Percentiles rank a stretch among this genome's conserved stretches.
Evolutionary conservation across 1,140 invertebrate species (phyloP).

Genomic region (Tetragnatha versicolor): DNA sequence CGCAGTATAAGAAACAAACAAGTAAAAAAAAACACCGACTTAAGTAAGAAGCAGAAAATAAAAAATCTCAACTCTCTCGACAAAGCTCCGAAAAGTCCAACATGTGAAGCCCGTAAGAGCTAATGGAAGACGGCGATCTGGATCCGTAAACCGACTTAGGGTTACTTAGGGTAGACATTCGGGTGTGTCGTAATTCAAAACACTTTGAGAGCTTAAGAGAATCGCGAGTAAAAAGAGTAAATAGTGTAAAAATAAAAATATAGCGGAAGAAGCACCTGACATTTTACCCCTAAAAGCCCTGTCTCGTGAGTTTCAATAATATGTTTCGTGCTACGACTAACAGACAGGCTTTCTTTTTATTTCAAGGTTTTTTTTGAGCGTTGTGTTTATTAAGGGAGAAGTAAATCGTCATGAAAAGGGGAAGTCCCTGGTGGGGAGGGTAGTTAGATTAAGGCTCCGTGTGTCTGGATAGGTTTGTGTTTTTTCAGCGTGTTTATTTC

Average conservation of each 20-base stretch:
- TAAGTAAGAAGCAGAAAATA: slow-evolving; percentile 6
- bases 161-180: slow-evolving; percentile 47
- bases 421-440: no score
- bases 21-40: slow-evolving; percentile 9
- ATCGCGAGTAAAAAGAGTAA: slow-evolving; percentile 15
- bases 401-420: no score
- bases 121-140: slow-evolving; percentile 48
- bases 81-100: neutral
- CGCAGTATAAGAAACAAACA: slow-evolving; percentile 7
- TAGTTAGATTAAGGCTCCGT: no score
- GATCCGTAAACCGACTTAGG: slow-evolving; percentile 42
- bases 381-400: no score
- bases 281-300: slow-evolving; percentile 22
- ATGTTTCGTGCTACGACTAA: neutral
- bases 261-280: slow-evolving; percentile 18
- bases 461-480: no score
- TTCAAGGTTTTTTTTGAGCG: no score
- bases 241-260: slow-evolving; percentile 8
- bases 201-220: slow-evolving; percentile 26
- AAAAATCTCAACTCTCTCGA: neutral
- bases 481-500: no score
- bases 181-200: slow-evolving; percentile 51
- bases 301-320: slow-evolving; percentile 8
- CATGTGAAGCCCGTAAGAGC: slow-evolving; percentile 30
- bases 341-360: no score